Conservation (phyloP, 2,888 invertebrate species). For the Lamproptera curius region DNA sequence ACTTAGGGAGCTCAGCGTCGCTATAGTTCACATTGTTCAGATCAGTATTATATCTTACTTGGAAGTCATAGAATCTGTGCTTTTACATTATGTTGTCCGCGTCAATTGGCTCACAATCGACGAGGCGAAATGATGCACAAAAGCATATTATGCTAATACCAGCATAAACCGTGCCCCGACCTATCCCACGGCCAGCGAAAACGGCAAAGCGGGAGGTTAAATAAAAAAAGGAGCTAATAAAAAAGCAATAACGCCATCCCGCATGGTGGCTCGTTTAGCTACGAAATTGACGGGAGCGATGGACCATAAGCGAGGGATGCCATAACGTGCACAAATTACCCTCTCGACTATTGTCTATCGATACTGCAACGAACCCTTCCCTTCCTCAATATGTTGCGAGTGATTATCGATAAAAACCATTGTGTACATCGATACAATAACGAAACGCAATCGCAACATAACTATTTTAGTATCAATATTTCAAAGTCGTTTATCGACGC, state of each 20-base stretch:
- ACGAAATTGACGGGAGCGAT: conserved; percentile 70
- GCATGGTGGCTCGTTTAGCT: conserved; percentile 72
- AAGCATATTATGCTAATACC: conserved; percentile 74
- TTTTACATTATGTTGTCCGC: conserved; percentile 33
- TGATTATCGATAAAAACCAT: conserved; percentile 1
- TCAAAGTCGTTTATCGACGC: too few relatives aligned
- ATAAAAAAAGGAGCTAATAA: conserved; percentile 72
- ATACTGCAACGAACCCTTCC: conserved; percentile 14
- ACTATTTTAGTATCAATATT: neutral
- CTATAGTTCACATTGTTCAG: too few relatives aligned
- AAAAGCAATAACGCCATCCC: conserved; percentile 77
- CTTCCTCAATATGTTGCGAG: conserved; percentile 1
- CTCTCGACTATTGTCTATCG: conserved; percentile 17
- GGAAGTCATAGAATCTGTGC: too few relatives aligned
- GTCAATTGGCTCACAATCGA: conserved; percentile 57
- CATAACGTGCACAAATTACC: conserved; percentile 25
- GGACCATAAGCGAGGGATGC: conserved; percentile 55
- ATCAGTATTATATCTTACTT: too few relatives aligned
- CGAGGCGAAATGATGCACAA: too few relatives aligned
- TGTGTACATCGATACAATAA: conserved; percentile 5
- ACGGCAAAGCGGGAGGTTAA: conserved; percentile 61
- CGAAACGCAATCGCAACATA: conserved; percentile 30
- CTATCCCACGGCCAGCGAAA: conserved; percentile 73
- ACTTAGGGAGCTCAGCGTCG: too few relatives aligned
- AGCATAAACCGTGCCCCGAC: conserved; percentile 70